A percentile compares a stretch with the other conserved stretches of the same genome.
Conservation (phyloP, 2,797 vertebrate species). For the Phalanger gymnotis region DNA sequence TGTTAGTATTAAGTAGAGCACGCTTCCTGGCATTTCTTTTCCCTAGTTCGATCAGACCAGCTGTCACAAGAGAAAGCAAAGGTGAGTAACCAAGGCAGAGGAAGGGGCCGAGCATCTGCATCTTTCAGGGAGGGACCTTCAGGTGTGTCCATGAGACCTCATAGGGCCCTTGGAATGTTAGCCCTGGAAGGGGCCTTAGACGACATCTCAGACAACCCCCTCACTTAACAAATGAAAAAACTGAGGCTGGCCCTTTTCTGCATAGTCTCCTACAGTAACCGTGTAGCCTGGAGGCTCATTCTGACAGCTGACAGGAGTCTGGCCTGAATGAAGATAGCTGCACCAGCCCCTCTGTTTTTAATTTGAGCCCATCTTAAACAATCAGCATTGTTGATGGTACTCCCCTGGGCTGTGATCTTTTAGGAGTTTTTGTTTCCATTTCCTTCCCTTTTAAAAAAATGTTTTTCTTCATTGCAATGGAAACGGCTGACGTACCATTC, state of each 20-base stretch:
- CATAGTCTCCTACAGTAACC: not conserved
- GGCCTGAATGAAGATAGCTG: not conserved
- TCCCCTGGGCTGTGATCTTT: conserved; percentile 27
- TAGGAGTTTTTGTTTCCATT: not conserved
- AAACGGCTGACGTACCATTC: conserved; percentile 10
- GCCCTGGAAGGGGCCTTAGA: conserved; percentile 4
- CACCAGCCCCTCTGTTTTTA: conserved; percentile 9
- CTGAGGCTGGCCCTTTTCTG: not conserved
- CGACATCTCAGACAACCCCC: not conserved
- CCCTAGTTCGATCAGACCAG: not conserved
- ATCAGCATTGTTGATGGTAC: not conserved
- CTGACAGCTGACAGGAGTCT: not conserved
- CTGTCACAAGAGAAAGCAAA: not conserved
- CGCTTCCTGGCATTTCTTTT: not conserved
- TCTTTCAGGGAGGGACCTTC: not conserved
- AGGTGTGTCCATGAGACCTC: not conserved
- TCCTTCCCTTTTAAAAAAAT: conserved; percentile 1
- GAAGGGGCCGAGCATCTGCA: not conserved
- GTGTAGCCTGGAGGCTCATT: not conserved
- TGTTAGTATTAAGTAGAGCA: not conserved
- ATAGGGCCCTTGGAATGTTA: not conserved
- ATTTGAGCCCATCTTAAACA: conserved; percentile 24
- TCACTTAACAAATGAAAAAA: not conserved
- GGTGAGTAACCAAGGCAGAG: not conserved
- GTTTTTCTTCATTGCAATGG: not conserved